Evolutionary conservation across 2,113 vertebrate species (phyloP).

Genomic region (Clarias batrachus): DNA sequence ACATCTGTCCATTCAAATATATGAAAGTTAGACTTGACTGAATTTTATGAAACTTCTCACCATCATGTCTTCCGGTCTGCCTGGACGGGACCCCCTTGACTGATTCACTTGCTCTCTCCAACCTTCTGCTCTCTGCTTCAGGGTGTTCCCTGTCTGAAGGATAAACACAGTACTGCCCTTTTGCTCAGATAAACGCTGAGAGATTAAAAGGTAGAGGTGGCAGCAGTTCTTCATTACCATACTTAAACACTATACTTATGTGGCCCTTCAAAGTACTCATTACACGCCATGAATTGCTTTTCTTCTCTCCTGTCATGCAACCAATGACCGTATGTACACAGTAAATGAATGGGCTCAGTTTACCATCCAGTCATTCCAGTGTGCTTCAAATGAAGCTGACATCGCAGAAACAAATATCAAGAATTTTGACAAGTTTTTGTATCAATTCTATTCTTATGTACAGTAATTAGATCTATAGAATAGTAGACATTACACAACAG

Average conservation of each 20-base stretch:
- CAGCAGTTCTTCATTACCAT: not conserved
- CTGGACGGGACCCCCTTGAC: conserved; percentile 55
- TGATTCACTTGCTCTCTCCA: conserved; percentile 65
- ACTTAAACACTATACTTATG: not conserved
- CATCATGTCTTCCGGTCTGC: not conserved
- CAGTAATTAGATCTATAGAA: not conserved
- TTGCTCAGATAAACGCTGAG: not conserved
- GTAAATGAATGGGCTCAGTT: not conserved
- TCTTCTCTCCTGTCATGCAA: not conserved
- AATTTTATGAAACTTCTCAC: conserved; percentile 52
- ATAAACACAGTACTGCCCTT: not conserved
- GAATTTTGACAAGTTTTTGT: not conserved
- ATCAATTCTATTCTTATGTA: not conserved
- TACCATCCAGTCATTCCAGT: not conserved
- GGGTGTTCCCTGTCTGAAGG: conserved; percentile 59
- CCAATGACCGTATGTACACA: not conserved
- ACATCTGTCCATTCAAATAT: not conserved
- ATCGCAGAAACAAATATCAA: not conserved
- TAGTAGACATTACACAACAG: too few species aligned
- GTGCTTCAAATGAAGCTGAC: not conserved
- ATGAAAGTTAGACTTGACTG: not conserved
- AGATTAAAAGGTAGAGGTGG: not conserved
- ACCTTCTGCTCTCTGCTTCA: conserved; percentile 62
- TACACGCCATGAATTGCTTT: not conserved
- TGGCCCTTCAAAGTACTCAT: not conserved